These are phyloP conservation scores for Ceyx erithaca DNA, from an alignment of 2,797 vertebrate species.

Conservation along the genomic window DNA sequence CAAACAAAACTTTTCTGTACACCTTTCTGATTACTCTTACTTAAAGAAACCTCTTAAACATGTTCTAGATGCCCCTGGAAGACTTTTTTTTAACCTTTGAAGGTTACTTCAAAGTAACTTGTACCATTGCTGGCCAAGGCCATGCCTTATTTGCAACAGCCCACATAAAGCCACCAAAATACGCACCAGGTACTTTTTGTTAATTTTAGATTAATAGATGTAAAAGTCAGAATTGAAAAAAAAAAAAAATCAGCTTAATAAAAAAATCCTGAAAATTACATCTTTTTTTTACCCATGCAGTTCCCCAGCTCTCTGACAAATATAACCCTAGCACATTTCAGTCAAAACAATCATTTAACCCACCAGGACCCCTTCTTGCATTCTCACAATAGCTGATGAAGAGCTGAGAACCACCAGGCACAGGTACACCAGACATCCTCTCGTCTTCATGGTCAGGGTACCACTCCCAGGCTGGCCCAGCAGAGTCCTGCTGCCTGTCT, in stretches of 20 bases:
- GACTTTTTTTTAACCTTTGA: background rate
- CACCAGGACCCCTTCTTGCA: background rate
- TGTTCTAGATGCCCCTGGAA: conserved; percentile 47
- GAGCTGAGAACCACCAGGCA: background rate
- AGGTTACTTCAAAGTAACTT: conserved; percentile 39
- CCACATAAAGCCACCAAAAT: fast-evolving
- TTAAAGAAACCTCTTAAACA: conserved; percentile 22
- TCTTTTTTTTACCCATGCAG: background rate
- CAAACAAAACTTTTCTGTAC: background rate
- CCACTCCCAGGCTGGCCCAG: background rate
- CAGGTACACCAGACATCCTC: background rate
- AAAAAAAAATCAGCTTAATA: background rate
- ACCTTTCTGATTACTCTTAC: background rate
- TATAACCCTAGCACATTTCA: background rate
- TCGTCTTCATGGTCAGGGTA: background rate
- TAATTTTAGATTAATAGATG: background rate
- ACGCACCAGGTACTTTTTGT: background rate
- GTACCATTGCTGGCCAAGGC: background rate
- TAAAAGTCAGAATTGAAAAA: background rate
- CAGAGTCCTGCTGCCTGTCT: background rate
- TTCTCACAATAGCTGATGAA: background rate
- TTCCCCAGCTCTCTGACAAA: background rate
- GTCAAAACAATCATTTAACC: background rate
- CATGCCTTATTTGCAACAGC: background rate
- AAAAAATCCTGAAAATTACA: background rate